phyloP scores from a whole-genome alignment of 2,113 vertebrate genomes.

The Brevimyrus niger region DNA sequence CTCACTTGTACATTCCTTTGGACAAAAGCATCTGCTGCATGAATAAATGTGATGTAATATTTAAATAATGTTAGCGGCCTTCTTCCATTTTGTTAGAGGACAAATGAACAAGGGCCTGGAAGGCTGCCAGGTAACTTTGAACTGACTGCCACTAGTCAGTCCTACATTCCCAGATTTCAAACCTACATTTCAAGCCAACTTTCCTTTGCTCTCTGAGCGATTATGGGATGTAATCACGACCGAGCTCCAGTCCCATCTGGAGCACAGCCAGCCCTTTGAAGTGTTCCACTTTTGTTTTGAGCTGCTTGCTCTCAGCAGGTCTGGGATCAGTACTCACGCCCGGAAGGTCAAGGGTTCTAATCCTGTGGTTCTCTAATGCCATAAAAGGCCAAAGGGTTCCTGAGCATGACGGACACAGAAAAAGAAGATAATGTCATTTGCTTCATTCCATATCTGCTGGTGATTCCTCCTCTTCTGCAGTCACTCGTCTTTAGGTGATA shows the following conservation, averaged over 20 bases:
- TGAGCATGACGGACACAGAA: not conserved
- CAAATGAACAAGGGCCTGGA: not conserved
- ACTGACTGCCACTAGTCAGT: not conserved
- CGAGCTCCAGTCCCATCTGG: not conserved
- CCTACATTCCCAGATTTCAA: slow-evolving; percentile 3
- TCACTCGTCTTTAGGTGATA: not conserved
- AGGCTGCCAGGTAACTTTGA: not conserved
- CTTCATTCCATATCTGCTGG: not conserved
- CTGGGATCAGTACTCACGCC: not conserved
- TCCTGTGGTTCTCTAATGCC: not conserved
- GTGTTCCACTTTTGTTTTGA: not conserved
- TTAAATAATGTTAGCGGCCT: not conserved
- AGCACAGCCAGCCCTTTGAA: not conserved
- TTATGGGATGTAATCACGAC: not conserved
- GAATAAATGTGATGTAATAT: not conserved
- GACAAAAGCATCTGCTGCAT: not conserved
- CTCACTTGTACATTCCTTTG: not conserved
- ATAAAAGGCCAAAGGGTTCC: not conserved
- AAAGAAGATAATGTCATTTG: not conserved
- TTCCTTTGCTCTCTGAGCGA: not conserved
- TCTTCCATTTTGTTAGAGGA: not conserved
- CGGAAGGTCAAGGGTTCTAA: not conserved
- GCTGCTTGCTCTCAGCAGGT: not conserved
- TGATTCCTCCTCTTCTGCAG: not conserved
- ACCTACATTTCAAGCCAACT: not conserved